These are phyloP conservation scores for Coelinius sp. DNA, from an alignment of 2,888 invertebrate species.

Conservation along the genomic window DNA sequence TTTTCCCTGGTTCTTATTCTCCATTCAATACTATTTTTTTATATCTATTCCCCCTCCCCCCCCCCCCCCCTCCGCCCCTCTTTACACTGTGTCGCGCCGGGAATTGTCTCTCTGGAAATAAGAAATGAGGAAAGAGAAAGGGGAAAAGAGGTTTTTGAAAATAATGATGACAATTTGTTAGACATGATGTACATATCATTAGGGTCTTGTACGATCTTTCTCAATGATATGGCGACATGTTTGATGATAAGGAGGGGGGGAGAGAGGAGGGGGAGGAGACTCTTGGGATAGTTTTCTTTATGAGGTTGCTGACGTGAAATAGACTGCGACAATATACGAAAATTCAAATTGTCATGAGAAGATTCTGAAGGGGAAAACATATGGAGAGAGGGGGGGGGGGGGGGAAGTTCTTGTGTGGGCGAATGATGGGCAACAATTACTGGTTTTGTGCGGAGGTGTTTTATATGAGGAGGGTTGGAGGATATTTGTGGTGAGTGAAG, in stretches of 20 bases:
- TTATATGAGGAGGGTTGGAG: slow-evolving; percentile 1
- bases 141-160: not conserved
- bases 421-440: slow-evolving; percentile 13
- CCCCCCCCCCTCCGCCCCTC: too few species aligned
- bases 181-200: slow-evolving; percentile 24
- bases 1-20: not conserved
- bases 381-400: too few species aligned
- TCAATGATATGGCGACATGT: not conserved
- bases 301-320: not conserved
- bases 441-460: slow-evolving; percentile 5
- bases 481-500: not conserved
- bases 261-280: too few species aligned
- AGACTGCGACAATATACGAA: not conserved
- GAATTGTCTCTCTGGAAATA: not conserved
- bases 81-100: too few species aligned
- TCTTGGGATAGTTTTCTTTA: not conserved
- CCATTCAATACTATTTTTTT: not conserved
- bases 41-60: not conserved
- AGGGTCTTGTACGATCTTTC: not conserved
- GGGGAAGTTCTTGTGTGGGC: not conserved
- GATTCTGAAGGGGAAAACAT: not conserved
- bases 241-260: not conserved
- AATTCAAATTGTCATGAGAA: not conserved
- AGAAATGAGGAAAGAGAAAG: too few species aligned
- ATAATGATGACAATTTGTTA: slow-evolving; percentile 25